Evolutionary conservation across 2,888 invertebrate genomes (phyloP).

Genomic region (Margaritifera margaritifera): DNA sequence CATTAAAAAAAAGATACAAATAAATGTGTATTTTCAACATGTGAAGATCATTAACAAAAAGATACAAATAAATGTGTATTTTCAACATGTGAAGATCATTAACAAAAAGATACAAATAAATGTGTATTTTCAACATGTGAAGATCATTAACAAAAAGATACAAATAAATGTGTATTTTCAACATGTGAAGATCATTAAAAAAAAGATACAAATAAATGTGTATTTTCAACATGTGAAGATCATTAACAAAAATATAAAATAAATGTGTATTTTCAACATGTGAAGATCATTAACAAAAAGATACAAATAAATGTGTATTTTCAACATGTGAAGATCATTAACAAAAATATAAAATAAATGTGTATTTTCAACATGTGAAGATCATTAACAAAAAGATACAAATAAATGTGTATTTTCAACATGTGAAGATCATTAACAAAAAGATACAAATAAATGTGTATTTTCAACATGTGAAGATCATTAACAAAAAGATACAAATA

Average conservation of each 20-base stretch:
- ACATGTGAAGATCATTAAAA: conserved; percentile 35
- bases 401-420: too few relatives aligned
- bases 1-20: not conserved
- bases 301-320: too few relatives aligned
- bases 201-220: too few relatives aligned
- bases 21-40: too few relatives aligned
- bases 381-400: not conserved
- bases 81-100: conserved; percentile 41
- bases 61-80: too few relatives aligned
- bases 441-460: too few relatives aligned
- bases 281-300: conserved; percentile 5
- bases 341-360: too few relatives aligned
- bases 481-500: not conserved
- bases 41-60: conserved; percentile 9
- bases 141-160: not conserved
- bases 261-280: too few relatives aligned
- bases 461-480: conserved; percentile 46
- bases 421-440: conserved; percentile 31
- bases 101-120: not conserved
- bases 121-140: too few relatives aligned
- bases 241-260: not conserved
- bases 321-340: conserved; percentile 40
- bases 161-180: too few relatives aligned
- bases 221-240: too few relatives aligned
- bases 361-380: too few relatives aligned